Conservation (phyloP, 2,888 invertebrate genomes). For the Seira sanloemensis region DNA sequence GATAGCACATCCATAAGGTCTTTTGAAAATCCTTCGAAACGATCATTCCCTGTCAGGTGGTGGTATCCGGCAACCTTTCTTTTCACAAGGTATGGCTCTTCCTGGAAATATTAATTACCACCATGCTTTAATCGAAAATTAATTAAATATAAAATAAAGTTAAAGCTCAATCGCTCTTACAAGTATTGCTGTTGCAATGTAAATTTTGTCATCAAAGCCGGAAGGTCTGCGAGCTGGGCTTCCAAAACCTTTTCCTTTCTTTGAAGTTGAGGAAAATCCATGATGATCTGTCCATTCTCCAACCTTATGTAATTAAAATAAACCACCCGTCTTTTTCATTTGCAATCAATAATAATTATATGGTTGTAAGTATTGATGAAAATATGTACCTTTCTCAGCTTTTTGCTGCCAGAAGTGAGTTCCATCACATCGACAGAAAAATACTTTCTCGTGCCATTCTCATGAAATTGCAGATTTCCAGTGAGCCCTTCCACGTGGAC, state of each 20-base stretch:
- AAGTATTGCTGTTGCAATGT: slow-evolving; percentile 53
- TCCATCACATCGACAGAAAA: slow-evolving; percentile 93
- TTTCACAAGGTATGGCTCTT: slow-evolving; percentile 91
- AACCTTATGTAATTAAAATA: slow-evolving; percentile 40
- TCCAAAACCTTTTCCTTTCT: slow-evolving; percentile 32
- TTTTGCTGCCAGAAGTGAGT: slow-evolving; percentile 93
- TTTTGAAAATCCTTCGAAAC: slow-evolving; percentile 88
- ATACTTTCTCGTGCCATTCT: slow-evolving; percentile 90
- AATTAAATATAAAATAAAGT: neutral
- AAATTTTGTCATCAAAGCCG: slow-evolving; percentile 27
- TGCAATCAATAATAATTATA: neutral
- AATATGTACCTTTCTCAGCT: slow-evolving; percentile 81
- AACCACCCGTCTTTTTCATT: neutral
- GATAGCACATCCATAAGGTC: slow-evolving; percentile 83
- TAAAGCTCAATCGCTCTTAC: slow-evolving; percentile 36
- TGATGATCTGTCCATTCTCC: slow-evolving; percentile 64
- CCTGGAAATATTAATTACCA: slow-evolving; percentile 76
- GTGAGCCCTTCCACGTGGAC: slow-evolving; percentile 91
- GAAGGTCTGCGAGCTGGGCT: neutral
- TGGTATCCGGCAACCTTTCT: slow-evolving; percentile 76
- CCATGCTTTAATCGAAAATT: neutral
- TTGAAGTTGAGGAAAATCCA: slow-evolving; percentile 47
- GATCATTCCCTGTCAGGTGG: slow-evolving; percentile 81
- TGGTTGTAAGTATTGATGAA: too few species aligned
- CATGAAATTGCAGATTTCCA: slow-evolving; percentile 92